Evolutionary conservation across 2,888 invertebrate genomes (phyloP).

Genomic region (Sinopyrophorus schimmeli): DNA sequence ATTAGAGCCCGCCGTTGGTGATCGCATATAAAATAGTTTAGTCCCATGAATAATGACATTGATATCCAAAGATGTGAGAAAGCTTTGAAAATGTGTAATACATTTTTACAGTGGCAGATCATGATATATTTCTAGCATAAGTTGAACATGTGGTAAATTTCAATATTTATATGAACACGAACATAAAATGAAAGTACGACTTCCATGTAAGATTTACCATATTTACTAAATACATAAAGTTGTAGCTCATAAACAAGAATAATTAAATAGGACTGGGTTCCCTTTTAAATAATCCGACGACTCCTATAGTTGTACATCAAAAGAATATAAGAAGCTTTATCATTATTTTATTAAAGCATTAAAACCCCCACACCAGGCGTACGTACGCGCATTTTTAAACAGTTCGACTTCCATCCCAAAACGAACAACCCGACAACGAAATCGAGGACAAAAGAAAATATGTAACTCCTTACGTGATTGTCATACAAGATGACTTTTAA

Average conservation of each 20-base stretch:
- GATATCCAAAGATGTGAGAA: slow-evolving; percentile 3
- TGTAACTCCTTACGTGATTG: slow-evolving; percentile 24
- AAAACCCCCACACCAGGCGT: neutral
- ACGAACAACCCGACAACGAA: slow-evolving; percentile 12
- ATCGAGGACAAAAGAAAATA: slow-evolving; percentile 28
- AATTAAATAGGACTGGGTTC: slow-evolving; percentile 11
- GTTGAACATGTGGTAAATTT: slow-evolving; percentile 11
- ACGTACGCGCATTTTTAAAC: slow-evolving; percentile 1
- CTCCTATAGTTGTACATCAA: slow-evolving; percentile 1
- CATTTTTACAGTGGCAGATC: neutral
- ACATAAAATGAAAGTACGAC: slow-evolving; percentile 21
- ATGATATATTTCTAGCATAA: slow-evolving; percentile 9
- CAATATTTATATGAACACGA: slow-evolving; percentile 14
- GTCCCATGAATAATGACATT: neutral
- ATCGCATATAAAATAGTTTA: no score
- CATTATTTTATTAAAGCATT: neutral
- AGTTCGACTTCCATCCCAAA: slow-evolving; percentile 3
- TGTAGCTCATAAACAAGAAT: slow-evolving; percentile 15
- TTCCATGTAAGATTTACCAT: slow-evolving; percentile 18
- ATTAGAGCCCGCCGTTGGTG: slow-evolving; percentile 9
- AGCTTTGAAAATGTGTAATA: neutral
- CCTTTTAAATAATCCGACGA: slow-evolving; percentile 10
- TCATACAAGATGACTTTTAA: slow-evolving; percentile 23
- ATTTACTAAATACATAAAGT: slow-evolving; percentile 17
- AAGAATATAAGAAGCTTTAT: neutral